Evolutionary conservation across 1,140 invertebrate genomes (phyloP), one percentile per base, ranked within the genome.

Genomic region (Magallana ariakensis): DNA sequence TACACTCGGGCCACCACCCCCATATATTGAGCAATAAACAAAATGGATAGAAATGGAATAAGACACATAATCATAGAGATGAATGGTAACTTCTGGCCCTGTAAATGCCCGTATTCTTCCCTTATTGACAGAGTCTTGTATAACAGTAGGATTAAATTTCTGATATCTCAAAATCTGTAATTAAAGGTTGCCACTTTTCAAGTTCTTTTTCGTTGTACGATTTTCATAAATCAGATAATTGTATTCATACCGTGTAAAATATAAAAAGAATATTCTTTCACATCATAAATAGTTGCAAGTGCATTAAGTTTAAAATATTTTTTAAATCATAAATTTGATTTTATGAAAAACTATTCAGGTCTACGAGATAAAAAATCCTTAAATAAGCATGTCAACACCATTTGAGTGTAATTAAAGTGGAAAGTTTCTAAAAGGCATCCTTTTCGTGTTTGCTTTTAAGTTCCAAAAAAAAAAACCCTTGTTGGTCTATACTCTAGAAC

Each of bases 21-120:
- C 66, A 22, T 16, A 75, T 75, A 75, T 75, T 75, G 66, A 22
- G 66, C 66, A 75, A 75, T 75, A 75, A 75, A 75, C 22, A 75
- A 33, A 75, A 75, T 75, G 33, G 66, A 75, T 75, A 33, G 15
- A 46, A 75, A 75, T 46, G 22, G 66, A 75, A 75, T 75, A 26
- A 33, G 66, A 75, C 66, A 75, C 19, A 70, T 26, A 75, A 26
- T 75, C 66, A 33, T 33, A 13, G 22, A 26, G 15, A 8, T 13
- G 9, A 26, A 46, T 22, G 22, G 22, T 75, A 75, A 75, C 22
- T 75, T 22, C 22, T 75, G 10, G 22, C 66, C 66, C 11, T 75
- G 33, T 75, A 33, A 75, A 75, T 75, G 66, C 22, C 22, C 22
- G 22, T 13, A 75, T 75, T 75, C 66, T 75, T 75, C 11, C 66